Evolutionary conservation across 2,797 vertebrate genomes (phyloP).

Genomic region (Semotilus atromaculatus): DNA sequence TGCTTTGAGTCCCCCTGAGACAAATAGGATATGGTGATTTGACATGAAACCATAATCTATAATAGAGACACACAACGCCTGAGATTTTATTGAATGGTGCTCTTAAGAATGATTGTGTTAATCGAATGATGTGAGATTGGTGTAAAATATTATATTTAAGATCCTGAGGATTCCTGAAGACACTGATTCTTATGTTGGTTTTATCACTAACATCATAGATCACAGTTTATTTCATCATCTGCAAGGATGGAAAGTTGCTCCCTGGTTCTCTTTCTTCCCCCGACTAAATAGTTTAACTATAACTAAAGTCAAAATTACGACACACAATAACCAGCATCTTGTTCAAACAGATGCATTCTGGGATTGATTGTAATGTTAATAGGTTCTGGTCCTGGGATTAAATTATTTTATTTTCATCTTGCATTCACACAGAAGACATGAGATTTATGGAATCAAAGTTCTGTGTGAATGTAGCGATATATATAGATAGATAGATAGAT

Average conservation of each 20-base stretch:
- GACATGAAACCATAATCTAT: neutral
- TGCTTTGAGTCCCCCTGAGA: constrained; percentile 66
- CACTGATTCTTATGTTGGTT: too few species aligned
- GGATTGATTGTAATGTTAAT: neutral
- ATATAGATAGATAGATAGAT: too few species aligned
- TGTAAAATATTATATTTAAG: neutral
- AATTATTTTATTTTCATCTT: neutral
- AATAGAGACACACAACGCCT: too few species aligned
- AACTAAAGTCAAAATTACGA: neutral
- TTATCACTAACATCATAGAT: too few species aligned
- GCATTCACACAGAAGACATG: too few species aligned
- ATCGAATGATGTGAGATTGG: neutral
- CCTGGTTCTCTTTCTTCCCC: neutral
- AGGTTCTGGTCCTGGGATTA: neutral
- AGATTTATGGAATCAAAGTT: neutral
- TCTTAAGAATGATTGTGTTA: neutral
- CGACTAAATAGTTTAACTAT: neutral
- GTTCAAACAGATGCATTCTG: neutral
- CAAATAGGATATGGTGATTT: neutral
- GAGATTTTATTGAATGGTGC: neutral
- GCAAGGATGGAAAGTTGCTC: too few species aligned
- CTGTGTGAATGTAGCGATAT: neutral
- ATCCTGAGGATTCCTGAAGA: too few species aligned
- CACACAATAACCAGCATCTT: neutral
- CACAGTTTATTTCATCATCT: too few species aligned